Conservation (phyloP, 2,888 invertebrate species). For the Bhutanitis thaidina region DNA sequence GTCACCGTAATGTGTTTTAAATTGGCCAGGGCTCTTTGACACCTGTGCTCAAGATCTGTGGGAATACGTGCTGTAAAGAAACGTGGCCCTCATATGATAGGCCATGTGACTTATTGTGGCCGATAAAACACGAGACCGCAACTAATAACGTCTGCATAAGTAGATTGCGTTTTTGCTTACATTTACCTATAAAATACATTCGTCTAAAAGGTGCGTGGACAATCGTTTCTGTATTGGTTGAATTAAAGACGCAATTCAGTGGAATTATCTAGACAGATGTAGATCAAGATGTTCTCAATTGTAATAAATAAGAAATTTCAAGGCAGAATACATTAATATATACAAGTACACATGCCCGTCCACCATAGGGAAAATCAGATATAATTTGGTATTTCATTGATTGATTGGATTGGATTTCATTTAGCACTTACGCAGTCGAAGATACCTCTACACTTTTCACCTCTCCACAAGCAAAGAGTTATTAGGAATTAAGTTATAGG, state of each 20-base stretch:
- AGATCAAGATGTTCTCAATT: background rate
- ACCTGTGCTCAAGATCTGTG: constrained; percentile 49
- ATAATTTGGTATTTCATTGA: no score
- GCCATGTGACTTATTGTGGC: constrained; percentile 54
- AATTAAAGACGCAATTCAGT: constrained; percentile 9
- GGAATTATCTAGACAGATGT: background rate
- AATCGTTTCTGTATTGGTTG: constrained; percentile 16
- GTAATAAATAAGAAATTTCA: no score
- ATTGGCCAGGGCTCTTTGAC: constrained; percentile 61
- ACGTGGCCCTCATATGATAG: constrained; percentile 28
- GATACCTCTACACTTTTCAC: no score
- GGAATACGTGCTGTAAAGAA: constrained; percentile 45
- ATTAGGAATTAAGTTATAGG: no score
- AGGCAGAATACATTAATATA: no score
- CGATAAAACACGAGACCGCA: constrained; percentile 42
- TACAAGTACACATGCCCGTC: no score
- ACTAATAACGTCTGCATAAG: constrained; percentile 37
- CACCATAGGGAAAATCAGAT: no score
- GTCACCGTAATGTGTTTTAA: constrained; percentile 74
- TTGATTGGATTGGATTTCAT: no score
- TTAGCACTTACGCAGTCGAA: no score
- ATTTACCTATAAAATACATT: constrained; percentile 14
- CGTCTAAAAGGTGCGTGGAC: constrained; percentile 17
- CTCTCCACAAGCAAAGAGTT: no score
- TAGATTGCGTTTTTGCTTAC: constrained; percentile 23